Evolutionary conservation across 2,888 invertebrate genomes (phyloP).

Genomic region (Caenorhabditis auriculariae): DNA sequence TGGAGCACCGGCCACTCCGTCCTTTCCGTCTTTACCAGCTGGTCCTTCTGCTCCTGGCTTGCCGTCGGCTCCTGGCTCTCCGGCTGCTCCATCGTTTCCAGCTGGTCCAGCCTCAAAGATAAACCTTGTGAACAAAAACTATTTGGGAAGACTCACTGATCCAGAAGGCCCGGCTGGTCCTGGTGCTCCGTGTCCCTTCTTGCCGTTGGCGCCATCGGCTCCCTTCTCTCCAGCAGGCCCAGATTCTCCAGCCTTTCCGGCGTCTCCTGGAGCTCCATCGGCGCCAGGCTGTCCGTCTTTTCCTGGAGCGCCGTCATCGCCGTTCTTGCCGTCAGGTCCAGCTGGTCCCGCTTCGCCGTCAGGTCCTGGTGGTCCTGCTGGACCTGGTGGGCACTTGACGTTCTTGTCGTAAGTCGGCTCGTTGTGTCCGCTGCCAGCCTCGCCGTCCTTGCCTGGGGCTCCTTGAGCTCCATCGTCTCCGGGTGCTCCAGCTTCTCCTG

Average conservation of each 20-base stretch:
- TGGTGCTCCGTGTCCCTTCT: conserved; percentile 16
- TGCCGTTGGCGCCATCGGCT: conserved; percentile 18
- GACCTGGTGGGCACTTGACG: conserved; percentile 26
- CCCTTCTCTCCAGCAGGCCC: conserved; percentile 26
- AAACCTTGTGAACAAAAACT: too few species aligned
- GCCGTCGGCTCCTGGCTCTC: conserved; percentile 20
- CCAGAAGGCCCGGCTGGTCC: conserved; percentile 22
- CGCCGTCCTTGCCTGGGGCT: conserved; percentile 24
- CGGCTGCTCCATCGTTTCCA: conserved; percentile 19
- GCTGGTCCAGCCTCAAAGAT: conserved; percentile 22
- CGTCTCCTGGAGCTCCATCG: conserved; percentile 19
- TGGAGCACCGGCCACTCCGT: conserved; percentile 19
- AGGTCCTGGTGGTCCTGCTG: conserved; percentile 29
- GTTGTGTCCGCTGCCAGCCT: too few species aligned
- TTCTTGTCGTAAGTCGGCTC: too few species aligned
- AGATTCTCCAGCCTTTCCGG: conserved; percentile 23
- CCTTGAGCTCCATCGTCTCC: conserved; percentile 24
- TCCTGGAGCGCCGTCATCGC: conserved; percentile 21
- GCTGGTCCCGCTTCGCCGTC: conserved; percentile 25
- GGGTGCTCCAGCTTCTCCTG: conserved; percentile 22
- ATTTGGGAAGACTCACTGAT: conserved; percentile 9
- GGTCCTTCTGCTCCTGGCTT: conserved; percentile 19
- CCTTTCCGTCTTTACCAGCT: conserved; percentile 20
- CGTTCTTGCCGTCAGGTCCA: conserved; percentile 21
- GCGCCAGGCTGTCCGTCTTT: conserved; percentile 19